These are phyloP conservation scores for Microcebus griseorufus DNA, from an alignment of 2,113 vertebrate genomes.

Conservation along the genomic window DNA sequence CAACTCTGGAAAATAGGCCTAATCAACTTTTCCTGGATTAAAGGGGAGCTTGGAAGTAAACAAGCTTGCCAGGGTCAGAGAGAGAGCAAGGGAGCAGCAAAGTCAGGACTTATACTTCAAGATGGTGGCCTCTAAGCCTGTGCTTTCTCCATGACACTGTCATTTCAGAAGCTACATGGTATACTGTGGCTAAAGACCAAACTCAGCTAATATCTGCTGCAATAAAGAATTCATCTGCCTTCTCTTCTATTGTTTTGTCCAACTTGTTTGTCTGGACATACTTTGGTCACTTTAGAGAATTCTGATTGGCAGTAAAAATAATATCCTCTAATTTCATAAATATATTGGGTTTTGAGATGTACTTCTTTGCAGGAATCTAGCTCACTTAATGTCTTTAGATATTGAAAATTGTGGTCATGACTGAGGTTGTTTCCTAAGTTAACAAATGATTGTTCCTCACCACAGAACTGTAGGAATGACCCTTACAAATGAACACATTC, in stretches of 20 bases:
- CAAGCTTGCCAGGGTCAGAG: no score
- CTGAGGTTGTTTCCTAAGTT: background rate
- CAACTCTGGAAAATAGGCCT: background rate
- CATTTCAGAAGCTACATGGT: rapidly evolving
- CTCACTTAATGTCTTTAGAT: background rate
- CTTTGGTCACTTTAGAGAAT: background rate
- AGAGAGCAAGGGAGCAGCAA: background rate
- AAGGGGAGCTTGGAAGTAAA: background rate
- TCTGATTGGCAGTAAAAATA: background rate
- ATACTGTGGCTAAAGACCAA: rapidly evolving
- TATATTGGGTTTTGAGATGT: background rate
- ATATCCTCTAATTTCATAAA: background rate
- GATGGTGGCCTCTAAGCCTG: rapidly evolving
- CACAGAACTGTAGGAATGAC: background rate
- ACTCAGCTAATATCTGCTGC: rapidly evolving
- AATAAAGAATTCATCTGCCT: rapidly evolving
- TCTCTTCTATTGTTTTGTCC: rapidly evolving
- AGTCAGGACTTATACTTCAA: background rate
- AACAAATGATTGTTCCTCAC: background rate
- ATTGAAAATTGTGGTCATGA: background rate
- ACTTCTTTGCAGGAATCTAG: background rate
- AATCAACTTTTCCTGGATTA: background rate
- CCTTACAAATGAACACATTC: background rate
- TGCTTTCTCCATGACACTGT: rapidly evolving
- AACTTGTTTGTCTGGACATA: background rate